A percentile compares a stretch with the other conserved stretches of the same genome.
Evolutionary conservation across 2,888 invertebrate species (phyloP).

Genomic region (Acleris emargana): DNA sequence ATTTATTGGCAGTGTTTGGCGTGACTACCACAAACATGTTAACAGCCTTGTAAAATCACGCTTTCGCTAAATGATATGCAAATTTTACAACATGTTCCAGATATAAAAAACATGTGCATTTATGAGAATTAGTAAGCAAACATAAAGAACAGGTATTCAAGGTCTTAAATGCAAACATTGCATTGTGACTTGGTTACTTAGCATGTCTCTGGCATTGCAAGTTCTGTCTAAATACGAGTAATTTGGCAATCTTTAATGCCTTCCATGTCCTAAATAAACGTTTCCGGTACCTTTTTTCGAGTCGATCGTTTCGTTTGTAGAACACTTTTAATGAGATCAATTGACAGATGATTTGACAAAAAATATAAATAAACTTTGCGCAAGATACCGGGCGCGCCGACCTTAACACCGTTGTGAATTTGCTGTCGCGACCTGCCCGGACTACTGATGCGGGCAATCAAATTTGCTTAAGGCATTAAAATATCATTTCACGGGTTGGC

Average conservation of each 20-base stretch:
- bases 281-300: too few relatives aligned
- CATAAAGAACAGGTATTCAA: slow-evolving; percentile 19
- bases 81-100: slow-evolving; percentile 44
- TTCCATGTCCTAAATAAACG: neutral
- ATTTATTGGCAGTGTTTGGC: slow-evolving; percentile 29
- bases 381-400: slow-evolving; percentile 50
- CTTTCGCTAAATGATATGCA: slow-evolving; percentile 63
- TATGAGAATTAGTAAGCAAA: slow-evolving; percentile 27
- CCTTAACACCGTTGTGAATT: slow-evolving; percentile 75
- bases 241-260: neutral
- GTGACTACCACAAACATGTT: slow-evolving; percentile 34
- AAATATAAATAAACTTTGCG: slow-evolving; percentile 60
- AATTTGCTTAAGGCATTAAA: slow-evolving; percentile 42
- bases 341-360: slow-evolving; percentile 22
- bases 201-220: neutral
- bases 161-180: slow-evolving; percentile 17
- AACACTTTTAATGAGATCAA: slow-evolving; percentile 5
- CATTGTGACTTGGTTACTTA: slow-evolving; percentile 3
- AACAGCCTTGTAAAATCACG: slow-evolving; percentile 66
- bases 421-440: slow-evolving; percentile 56
- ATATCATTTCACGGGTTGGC: slow-evolving; percentile 27
- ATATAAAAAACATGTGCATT: slow-evolving; percentile 34
- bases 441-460: slow-evolving; percentile 71
- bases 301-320: neutral
- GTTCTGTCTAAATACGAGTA: slow-evolving; percentile 4